Conservation (phyloP, 2,888 invertebrate genomes). For the Zootermopsis nevadensis region DNA sequence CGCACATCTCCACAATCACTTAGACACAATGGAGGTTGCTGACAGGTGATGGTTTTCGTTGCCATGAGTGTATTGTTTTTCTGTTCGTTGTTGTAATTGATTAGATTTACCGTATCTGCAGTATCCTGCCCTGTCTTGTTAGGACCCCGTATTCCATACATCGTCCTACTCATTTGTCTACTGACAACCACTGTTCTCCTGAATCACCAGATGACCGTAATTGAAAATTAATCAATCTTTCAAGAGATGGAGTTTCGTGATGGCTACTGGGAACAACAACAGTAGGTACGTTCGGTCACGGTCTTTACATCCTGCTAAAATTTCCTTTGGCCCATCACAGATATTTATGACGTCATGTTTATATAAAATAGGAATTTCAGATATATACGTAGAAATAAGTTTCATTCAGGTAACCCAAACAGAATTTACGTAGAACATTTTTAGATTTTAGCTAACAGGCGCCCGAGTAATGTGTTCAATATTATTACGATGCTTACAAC, state of each 20-base stretch:
- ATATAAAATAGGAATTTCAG: neutral
- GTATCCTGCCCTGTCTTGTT: slow-evolving; percentile 13
- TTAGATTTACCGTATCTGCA: slow-evolving; percentile 6
- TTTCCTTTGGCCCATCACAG: neutral
- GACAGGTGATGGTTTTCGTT: slow-evolving; percentile 25
- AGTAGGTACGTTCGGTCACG: neutral
- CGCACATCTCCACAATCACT: neutral
- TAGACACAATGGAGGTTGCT: slow-evolving; percentile 1
- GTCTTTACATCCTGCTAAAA: neutral
- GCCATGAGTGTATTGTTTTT: slow-evolving; percentile 13
- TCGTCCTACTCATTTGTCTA: neutral
- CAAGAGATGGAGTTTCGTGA: neutral
- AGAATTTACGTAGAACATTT: too few species aligned
- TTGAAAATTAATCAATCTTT: slow-evolving; percentile 32
- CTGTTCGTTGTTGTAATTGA: neutral
- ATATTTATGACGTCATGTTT: neutral
- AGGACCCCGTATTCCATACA: neutral
- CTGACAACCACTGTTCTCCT: neutral
- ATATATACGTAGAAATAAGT: too few species aligned
- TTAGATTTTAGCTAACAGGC: too few species aligned
- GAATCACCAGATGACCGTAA: slow-evolving; percentile 20
- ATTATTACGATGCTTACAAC: too few species aligned
- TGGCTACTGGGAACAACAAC: neutral
- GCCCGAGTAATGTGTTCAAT: too few species aligned
- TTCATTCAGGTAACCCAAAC: too few species aligned